These are phyloP conservation scores for Crocidura indochinensis DNA, from an alignment of 2,797 vertebrate genomes.

Conservation along the genomic window DNA sequence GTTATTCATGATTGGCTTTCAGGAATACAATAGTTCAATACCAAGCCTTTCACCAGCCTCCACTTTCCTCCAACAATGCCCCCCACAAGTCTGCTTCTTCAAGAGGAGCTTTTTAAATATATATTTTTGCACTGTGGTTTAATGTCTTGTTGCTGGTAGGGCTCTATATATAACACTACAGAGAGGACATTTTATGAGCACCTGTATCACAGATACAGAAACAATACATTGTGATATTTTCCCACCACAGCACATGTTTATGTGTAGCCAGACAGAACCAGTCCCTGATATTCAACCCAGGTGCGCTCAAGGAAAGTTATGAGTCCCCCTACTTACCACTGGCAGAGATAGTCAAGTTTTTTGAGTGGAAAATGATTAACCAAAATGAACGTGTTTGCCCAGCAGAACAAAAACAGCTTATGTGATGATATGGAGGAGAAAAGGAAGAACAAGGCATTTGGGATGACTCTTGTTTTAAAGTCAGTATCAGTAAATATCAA, in stretches of 20 bases:
- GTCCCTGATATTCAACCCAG: neutral
- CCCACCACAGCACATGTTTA: neutral
- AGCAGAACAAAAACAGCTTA: neutral
- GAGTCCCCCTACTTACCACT: neutral
- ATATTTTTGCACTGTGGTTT: too few relatives aligned
- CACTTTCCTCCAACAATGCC: too few relatives aligned
- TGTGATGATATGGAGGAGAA: neutral
- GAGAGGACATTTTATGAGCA: conserved; percentile 19
- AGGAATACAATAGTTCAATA: too few relatives aligned
- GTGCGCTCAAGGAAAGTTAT: neutral
- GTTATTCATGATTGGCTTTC: too few relatives aligned
- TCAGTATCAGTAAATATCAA: neutral
- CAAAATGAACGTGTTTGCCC: neutral
- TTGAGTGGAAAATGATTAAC: neutral
- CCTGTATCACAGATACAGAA: neutral
- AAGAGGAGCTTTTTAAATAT: too few relatives aligned
- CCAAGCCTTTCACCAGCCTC: too few relatives aligned
- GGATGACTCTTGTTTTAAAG: neutral
- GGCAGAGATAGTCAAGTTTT: neutral
- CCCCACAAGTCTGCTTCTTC: too few relatives aligned
- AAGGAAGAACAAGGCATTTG: neutral
- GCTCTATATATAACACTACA: too few relatives aligned
- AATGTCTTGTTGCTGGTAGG: too few relatives aligned
- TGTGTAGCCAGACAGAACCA: conserved; percentile 2
- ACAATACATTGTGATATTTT: neutral